A percentile compares a stretch with the other conserved stretches of the same genome.
Evolutionary conservation across 2,113 vertebrate species (phyloP).

Genomic region (western clawed frog (Xenopus tropicalis)): DNA sequence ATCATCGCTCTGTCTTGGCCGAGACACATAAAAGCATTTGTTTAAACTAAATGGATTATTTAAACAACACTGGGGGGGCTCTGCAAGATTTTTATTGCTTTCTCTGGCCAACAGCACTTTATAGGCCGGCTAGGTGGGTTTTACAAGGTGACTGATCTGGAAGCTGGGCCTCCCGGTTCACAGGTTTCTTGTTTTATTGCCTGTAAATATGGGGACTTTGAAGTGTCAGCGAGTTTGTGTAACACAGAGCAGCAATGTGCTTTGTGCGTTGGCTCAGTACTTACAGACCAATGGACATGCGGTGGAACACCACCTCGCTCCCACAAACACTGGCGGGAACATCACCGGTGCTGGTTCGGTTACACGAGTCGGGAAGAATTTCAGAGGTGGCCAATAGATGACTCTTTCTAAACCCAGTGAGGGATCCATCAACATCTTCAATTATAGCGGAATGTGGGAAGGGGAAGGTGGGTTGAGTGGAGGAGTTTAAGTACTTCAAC

Average conservation of each 20-base stretch:
- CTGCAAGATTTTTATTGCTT: too few species aligned
- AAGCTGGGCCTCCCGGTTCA: constrained; percentile 6
- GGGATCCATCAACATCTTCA: constrained; percentile 58
- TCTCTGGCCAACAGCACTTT: too few species aligned
- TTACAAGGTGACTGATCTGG: constrained; percentile 31
- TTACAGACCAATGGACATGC: constrained; percentile 67
- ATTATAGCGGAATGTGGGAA: constrained; percentile 65
- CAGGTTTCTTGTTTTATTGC: constrained; percentile 8
- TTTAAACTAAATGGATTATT: too few species aligned
- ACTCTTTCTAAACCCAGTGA: constrained; percentile 54
- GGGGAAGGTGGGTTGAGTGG: constrained; percentile 62
- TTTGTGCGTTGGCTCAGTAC: constrained; percentile 35
- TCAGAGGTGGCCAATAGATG: constrained; percentile 55
- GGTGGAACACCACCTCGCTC: constrained; percentile 56
- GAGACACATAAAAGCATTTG: too few species aligned
- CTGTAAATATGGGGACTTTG: constrained; percentile 15
- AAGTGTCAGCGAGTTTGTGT: constrained; percentile 17
- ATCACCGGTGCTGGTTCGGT: constrained; percentile 51
- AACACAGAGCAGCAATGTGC: not conserved
- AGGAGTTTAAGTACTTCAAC: constrained; percentile 56
- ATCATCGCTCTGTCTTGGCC: too few species aligned
- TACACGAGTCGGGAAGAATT: constrained; percentile 54
- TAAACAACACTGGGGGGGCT: constrained; percentile 40
- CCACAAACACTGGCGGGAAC: constrained; percentile 55
- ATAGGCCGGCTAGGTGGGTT: constrained; percentile 24